Base-by-base conservation (phyloP, 2,113 vertebrate genomes). In the Okapia johnstoni region DNA sequence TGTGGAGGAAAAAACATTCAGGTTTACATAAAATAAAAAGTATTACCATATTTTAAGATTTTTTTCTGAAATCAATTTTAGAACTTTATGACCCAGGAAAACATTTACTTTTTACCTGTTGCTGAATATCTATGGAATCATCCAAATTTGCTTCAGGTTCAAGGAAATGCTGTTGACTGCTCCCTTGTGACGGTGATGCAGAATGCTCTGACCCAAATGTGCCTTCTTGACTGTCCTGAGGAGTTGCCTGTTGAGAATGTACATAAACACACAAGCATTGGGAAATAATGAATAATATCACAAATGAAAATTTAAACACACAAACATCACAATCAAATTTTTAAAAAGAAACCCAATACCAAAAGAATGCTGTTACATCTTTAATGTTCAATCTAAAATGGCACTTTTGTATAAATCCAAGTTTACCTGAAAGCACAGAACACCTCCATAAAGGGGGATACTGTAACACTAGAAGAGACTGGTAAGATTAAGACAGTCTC, bases 91-190 rank as follows among this genome's bases (percentile, higher is more conserved):
- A 63, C 28, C 48, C 15, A 95, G 26, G 93, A 76, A 97, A 95
- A 66, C 19, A 58, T 11, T 58, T n/a, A 25, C 13, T 95, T 98
- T 97, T 97, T 98, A 99, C 99, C 99, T 99, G 99, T 96, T 99
- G 99, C 55, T 99, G 99, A 99, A 99, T 99, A 98, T 99, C 99
- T 96, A 99, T 99, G 93, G 99, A 99, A 98, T 99, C 99, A 96
- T 99, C 99, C 61, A 99, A 96, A 97, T 99, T 99, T 89, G 98
- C 97, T 48, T 99, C 99, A 25, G 98, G 98, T 96, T 99, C 99
- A 97, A 99, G 98, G 95, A 99, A 99, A 85, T 99, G 99, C 61
- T 99, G 98, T 10, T 99, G 99, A 98, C 99, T 99, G 93, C 99
- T 99, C 88, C 99, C 99, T 97, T 99, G 99, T 73, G 99, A 99